Evolutionary conservation across 2,797 vertebrate species (phyloP), one percentile per base, ranked within the genome.

Genomic region (Aeoliscus strigatus): DNA sequence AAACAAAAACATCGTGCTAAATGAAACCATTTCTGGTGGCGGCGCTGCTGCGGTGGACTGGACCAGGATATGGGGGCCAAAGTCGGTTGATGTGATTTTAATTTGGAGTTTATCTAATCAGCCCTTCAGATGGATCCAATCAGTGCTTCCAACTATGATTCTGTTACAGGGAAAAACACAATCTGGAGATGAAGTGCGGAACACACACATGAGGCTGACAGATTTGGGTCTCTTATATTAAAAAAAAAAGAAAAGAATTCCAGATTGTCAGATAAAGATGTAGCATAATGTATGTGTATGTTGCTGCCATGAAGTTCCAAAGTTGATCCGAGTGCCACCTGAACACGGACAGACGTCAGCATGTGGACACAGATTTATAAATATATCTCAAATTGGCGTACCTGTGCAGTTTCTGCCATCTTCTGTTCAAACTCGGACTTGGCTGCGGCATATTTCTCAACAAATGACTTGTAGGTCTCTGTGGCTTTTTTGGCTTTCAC

Each of bases 401-500:
- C 94, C 92, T 97, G 92, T 48, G 94, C 90, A 11, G 94, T 96
- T 85, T 96, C 94, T 54, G 90, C 87, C 96, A 98, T 98, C 85
- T 92, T 97, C 76, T 93, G 91, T 67, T 98, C 94, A 88, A 98
- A 98, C 77, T 95, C 96, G 2, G 90, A 85, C 88, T 97, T 98
- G 17, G 92, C 90, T 9, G 82, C 57, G 67, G 93, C 93, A 9
- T 98, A 97, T 74, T 97, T 98, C 81, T 98, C 94, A 74, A 98
- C 91, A 14, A 89, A 96, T 0, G 90, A 82, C 80, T 90, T 97
- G 79, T 98, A 98, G 36, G 89, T 80, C 79, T 98, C 95, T 53
- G 94, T 97, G 73, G 96, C 96, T 86, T 98, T 98, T 84, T 93
- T 98, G 72, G 93, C 87, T 86, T 98, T 98, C 70, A 94, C 84